Conservation (phyloP, 2,113 vertebrate genomes). For the Piprites chloris region DNA sequence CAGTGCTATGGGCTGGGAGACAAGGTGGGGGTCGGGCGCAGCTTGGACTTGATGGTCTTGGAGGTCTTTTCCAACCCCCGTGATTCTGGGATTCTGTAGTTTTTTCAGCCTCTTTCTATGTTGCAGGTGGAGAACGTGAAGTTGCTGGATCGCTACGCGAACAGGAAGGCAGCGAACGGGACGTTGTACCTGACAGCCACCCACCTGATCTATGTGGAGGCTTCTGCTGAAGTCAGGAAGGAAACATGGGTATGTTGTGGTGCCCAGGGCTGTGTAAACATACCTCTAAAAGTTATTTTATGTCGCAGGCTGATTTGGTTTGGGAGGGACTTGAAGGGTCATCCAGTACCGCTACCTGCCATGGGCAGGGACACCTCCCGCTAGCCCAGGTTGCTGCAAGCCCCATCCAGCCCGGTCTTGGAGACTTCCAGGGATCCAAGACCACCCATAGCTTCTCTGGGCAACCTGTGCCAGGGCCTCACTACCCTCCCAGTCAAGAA, state of each 20-base stretch:
- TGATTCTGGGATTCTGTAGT: accelerated
- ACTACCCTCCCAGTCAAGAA: accelerated
- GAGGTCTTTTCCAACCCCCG: neutral
- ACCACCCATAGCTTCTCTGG: neutral
- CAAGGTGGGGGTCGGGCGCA: neutral
- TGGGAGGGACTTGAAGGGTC: neutral
- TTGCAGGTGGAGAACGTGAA: conserved; percentile 81
- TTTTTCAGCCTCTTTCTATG: neutral
- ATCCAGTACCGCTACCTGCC: neutral
- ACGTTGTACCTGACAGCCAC: conserved; percentile 82
- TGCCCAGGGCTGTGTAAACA: neutral
- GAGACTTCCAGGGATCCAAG: neutral
- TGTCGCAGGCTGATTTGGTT: neutral
- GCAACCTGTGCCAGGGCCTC: accelerated
- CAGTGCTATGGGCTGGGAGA: neutral
- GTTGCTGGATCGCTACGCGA: conserved; percentile 72
- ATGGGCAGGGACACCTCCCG: neutral
- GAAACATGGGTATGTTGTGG: conserved; percentile 81
- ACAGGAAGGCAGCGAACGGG: conserved; percentile 71
- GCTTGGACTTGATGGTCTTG: accelerated
- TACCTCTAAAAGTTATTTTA: neutral
- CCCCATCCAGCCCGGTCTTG: neutral
- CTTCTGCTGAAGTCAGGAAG: conserved; percentile 68
- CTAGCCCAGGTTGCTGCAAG: neutral
- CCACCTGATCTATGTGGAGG: conserved; percentile 82